Evolutionary conservation across 2,113 vertebrate species (phyloP).

Genomic region (Carassius auratus): DNA sequence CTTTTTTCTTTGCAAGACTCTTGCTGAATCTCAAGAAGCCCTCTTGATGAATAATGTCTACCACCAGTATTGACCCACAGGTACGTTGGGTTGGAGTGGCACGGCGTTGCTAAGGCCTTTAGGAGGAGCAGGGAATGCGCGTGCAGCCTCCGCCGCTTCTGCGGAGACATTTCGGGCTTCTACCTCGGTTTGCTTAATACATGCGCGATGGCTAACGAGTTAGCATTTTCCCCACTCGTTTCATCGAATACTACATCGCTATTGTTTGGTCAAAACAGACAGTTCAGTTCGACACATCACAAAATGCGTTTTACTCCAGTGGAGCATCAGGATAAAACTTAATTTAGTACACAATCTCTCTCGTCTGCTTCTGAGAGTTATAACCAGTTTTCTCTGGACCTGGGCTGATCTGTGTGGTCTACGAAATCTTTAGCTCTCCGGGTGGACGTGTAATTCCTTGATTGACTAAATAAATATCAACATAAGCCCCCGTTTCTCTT

Average conservation of each 20-base stretch:
- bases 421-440: not conserved
- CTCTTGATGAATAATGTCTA: conserved; percentile 95
- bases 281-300: not conserved
- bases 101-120: conserved; percentile 50
- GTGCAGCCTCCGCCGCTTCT: conserved; percentile 43
- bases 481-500: not conserved
- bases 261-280: not conserved
- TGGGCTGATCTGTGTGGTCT: not conserved
- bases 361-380: conserved; percentile 15
- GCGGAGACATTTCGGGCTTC: conserved; percentile 45
- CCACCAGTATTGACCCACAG: conserved; percentile 96
- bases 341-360: not conserved
- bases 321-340: not conserved
- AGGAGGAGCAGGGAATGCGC: conserved; percentile 51
- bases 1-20: conserved; percentile 56
- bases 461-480: not conserved
- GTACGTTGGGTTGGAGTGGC: conserved; percentile 72
- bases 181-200: not conserved
- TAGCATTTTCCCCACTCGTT: conserved; percentile 12
- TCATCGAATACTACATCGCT: not conserved
- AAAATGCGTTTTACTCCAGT: not conserved
- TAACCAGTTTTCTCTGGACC: conserved; percentile 16
- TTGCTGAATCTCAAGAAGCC: conserved; percentile 66
- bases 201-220: conserved; percentile 34
- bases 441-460: not conserved